Percentiles rank a stretch among this genome's conserved stretches.
These are phyloP conservation scores for Macaca fascicularis DNA, from an alignment of 2,113 vertebrate genomes.

Conservation along the genomic window DNA sequence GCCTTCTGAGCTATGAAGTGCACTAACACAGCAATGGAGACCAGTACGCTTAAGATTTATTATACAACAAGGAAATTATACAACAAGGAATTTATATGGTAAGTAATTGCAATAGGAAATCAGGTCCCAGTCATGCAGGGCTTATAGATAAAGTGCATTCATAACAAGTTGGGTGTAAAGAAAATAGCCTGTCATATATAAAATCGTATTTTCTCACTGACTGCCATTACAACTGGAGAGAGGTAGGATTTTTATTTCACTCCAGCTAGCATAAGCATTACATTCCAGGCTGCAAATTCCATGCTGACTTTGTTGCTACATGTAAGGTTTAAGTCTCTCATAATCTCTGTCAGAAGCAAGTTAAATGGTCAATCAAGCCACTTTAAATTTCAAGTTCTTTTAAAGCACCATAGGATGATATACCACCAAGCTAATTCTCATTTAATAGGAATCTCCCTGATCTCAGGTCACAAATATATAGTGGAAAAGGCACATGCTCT, in stretches of 20 bases:
- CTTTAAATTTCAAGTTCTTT: conserved; percentile 40
- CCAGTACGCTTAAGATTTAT: conserved; percentile 44
- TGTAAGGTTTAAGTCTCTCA: background rate
- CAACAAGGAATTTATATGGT: background rate
- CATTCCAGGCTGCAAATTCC: conserved; percentile 21
- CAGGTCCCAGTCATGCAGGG: background rate
- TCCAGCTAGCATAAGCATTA: background rate
- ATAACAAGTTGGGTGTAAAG: conserved; percentile 14
- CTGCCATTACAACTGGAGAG: background rate
- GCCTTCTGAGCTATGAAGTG: background rate
- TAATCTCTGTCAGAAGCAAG: background rate
- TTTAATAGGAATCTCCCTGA: background rate
- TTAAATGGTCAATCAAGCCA: conserved; percentile 3
- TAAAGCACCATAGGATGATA: background rate
- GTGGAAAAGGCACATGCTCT: background rate
- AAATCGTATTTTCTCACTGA: conserved; percentile 42
- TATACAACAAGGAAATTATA: background rate
- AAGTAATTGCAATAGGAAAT: conserved; percentile 30
- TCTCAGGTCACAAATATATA: background rate
- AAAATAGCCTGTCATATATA: conserved; percentile 35
- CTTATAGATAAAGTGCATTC: conserved; percentile 35
- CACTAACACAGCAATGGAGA: background rate
- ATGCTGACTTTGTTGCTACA: background rate
- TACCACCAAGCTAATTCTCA: background rate
- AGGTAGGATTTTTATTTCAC: conserved; percentile 32